Base-by-base conservation (phyloP, 2,888 invertebrate species). In the Ellobium chinense region DNA sequence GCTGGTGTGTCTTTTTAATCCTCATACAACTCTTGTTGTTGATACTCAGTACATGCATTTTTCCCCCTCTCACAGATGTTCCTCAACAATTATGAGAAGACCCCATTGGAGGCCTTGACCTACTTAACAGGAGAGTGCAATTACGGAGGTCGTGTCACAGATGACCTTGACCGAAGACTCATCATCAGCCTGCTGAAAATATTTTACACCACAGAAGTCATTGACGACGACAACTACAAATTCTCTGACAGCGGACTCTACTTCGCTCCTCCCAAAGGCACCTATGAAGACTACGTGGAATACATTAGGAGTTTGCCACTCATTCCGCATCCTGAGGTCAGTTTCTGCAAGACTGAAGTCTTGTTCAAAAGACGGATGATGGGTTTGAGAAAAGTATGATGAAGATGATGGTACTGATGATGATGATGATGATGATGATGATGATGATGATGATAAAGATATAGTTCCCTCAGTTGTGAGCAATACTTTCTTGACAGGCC, bases 51-150 rank as follows among this genome's bases (percentile, higher is more conserved):
- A n/a, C n/a, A n/a, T n/a, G n/a, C 46, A 66, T 65, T 18, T 31
- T 58, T 56, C 5, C 21, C 14, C 65, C 63, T 18, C 31, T 81
- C 85, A 14, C 87, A 93, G 92, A 93, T 93, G 92, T 93, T 93
- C 83, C 88, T 93, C 66, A 92, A 92, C 85, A 92, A 92, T 69
- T 93, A 93, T 83, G 90, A 91, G 7, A 88, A 90, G 9, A 85
- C 93, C 0, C 93, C 93, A 14, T 85, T 93, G 36, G 92, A 91
- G 62, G 93, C 92, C 18, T 83, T 93, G 79, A 87, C 86, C 9
- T 93, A 93, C 83, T 82, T 93, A 78, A 93, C 92, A 0, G 92
- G 92, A 24, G 92, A 93, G 85, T 93, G 93, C 86, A 93, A 93
- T 85, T 93, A 93, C 83, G 93, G 93, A 7, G 93, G 93, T 3